A percentile compares a stretch with the other conserved stretches of the same genome.
These are phyloP conservation scores for Cavia aperea DNA, from an alignment of 2,113 vertebrate genomes.

Conservation along the genomic window DNA sequence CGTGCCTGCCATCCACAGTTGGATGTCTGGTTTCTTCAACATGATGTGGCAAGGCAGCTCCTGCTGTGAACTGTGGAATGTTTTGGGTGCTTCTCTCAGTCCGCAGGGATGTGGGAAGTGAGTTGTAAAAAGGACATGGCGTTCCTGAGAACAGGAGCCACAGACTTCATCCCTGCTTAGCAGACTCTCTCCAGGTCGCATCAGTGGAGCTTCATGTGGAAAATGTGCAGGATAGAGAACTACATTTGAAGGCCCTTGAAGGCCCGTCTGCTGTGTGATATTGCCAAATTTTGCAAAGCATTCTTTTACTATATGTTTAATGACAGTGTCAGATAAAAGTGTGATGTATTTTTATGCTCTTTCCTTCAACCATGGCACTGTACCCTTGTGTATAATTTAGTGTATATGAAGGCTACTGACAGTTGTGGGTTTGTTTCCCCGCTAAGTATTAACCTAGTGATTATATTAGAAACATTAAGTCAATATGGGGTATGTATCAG, in stretches of 20 bases:
- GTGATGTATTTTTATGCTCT: not conserved
- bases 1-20: not conserved
- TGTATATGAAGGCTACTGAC: not conserved
- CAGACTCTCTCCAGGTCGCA: not conserved
- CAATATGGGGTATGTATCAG: not conserved
- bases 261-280: not conserved
- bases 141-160: not conserved
- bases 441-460: not conserved
- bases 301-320: not conserved
- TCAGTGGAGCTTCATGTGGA: not conserved
- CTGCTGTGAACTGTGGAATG: not conserved
- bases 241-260: not conserved
- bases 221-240: not conserved
- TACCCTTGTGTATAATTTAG: not conserved
- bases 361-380: not conserved
- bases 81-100: not conserved
- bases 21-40: not conserved
- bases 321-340: not conserved
- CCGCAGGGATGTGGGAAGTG: not conserved
- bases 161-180: not conserved
- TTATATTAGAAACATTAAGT: not conserved
- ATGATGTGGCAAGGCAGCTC: not conserved
- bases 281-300: not conserved
- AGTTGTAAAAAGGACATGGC: not conserved
- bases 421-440: not conserved